These are phyloP conservation scores for Brachymystax lenok DNA, from an alignment of 2,797 vertebrate species.

Conservation along the genomic window DNA sequence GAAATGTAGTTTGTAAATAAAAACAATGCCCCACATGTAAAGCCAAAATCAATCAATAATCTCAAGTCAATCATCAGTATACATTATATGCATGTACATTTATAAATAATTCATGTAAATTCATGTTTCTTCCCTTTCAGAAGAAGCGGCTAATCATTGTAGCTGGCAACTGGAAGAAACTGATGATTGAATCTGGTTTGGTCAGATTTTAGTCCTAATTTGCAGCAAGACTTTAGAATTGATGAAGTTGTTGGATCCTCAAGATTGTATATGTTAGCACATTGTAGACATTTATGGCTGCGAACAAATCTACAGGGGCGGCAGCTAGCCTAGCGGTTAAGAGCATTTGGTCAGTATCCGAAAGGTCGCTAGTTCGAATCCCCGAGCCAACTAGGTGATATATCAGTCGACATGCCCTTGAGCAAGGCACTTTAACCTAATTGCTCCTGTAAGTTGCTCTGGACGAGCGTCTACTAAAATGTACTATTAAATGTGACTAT, in stretches of 20 bases:
- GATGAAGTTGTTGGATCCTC: background rate
- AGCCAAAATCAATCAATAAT: background rate
- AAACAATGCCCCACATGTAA: background rate
- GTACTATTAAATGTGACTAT: no score
- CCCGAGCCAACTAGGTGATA: no score
- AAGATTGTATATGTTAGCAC: background rate
- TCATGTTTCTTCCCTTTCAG: background rate
- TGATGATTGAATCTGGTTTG: background rate
- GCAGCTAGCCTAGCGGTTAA: no score
- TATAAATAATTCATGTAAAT: background rate
- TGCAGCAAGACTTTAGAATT: background rate
- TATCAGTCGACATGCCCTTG: no score
- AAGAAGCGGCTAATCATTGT: background rate
- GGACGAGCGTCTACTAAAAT: no score
- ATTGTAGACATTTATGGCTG: background rate
- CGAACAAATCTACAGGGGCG: no score
- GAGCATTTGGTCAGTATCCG: no score
- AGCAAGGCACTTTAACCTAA: no score
- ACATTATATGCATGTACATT: background rate
- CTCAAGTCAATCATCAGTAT: background rate
- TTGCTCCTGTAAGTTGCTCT: no score
- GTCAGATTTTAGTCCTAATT: background rate
- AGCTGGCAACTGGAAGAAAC: background rate
- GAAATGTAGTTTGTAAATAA: background rate
- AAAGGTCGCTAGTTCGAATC: no score